Percentiles rank a stretch among this genome's conserved stretches.
Conservation (phyloP, 2,797 vertebrate species). For the Florisuga fusca region DNA sequence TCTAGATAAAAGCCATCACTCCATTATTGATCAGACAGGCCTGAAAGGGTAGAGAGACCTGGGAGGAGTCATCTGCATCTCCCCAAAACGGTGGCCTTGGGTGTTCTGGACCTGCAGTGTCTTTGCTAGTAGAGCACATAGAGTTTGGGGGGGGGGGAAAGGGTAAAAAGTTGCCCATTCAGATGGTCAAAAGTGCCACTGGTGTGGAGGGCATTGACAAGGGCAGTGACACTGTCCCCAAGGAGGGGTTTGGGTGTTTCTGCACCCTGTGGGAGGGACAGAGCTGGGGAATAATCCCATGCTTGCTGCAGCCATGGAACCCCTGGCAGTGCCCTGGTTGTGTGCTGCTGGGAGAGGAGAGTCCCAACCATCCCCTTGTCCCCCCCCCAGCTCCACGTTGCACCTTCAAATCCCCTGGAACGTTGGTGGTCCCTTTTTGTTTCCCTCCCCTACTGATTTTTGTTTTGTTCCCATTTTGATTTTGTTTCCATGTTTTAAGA, state of each 20-base stretch:
- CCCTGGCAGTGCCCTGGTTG: background rate
- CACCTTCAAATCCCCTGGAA: constrained; percentile 21
- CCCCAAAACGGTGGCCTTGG: background rate
- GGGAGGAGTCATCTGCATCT: background rate
- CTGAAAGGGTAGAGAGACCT: background rate
- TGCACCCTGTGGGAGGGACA: background rate
- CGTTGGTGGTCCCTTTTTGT: background rate
- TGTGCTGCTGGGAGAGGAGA: background rate
- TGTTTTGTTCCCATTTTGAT: constrained; percentile 73
- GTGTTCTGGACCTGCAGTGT: background rate
- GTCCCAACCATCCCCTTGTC: background rate
- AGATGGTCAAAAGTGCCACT: background rate
- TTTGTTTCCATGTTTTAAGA: constrained; percentile 80
- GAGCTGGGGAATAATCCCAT: background rate
- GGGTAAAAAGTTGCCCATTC: background rate
- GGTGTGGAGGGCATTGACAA: background rate
- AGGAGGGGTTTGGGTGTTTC: background rate
- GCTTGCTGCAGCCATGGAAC: rapidly evolving
- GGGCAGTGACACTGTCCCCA: background rate
- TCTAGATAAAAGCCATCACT: background rate
- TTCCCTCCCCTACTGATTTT: constrained; percentile 64
- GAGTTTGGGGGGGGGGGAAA: background rate
- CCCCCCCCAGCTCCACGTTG: background rate
- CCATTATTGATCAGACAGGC: background rate
- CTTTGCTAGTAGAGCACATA: background rate